These are phyloP conservation scores for Chelon auratus DNA, from an alignment of 2,797 vertebrate species.

Conservation along the genomic window DNA sequence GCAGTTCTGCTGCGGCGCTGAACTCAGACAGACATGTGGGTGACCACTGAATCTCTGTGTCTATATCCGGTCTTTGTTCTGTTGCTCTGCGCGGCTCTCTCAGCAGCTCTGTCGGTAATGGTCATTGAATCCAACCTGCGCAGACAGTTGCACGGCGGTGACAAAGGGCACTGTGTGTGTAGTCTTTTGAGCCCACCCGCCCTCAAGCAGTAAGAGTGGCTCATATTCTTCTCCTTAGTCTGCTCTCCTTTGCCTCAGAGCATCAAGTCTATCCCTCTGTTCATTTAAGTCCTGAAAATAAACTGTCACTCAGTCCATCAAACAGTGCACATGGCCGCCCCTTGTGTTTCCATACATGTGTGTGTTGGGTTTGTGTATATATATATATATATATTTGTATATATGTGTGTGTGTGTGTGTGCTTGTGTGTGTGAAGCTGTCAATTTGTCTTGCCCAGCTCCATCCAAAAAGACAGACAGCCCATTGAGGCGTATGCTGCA, in stretches of 20 bases:
- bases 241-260: conserved; percentile 63
- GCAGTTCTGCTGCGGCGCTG: conserved; percentile 42
- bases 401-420: conserved; percentile 11
- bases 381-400: background rate
- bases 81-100: conserved; percentile 40
- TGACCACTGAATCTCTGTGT: conserved; percentile 36
- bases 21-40: conserved; percentile 39
- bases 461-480: conserved; percentile 80
- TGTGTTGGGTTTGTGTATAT: background rate
- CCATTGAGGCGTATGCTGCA: conserved; percentile 79
- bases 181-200: conserved; percentile 39
- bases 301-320: conserved; percentile 78
- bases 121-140: conserved; percentile 53
- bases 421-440: conserved; percentile 64
- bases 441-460: conserved; percentile 79
- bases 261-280: conserved; percentile 64
- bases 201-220: conserved; percentile 21
- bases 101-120: conserved; percentile 56
- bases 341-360: conserved; percentile 34
- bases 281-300: conserved; percentile 75
- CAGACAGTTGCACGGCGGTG: conserved; percentile 40
- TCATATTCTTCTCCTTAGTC: conserved; percentile 57
- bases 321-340: conserved; percentile 32
- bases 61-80: conserved; percentile 51
- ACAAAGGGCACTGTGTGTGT: conserved; percentile 31